Evolutionary conservation across 2,113 vertebrate species (phyloP), one percentile per base, ranked within the genome.

Genomic region (Petroica traversi): DNA sequence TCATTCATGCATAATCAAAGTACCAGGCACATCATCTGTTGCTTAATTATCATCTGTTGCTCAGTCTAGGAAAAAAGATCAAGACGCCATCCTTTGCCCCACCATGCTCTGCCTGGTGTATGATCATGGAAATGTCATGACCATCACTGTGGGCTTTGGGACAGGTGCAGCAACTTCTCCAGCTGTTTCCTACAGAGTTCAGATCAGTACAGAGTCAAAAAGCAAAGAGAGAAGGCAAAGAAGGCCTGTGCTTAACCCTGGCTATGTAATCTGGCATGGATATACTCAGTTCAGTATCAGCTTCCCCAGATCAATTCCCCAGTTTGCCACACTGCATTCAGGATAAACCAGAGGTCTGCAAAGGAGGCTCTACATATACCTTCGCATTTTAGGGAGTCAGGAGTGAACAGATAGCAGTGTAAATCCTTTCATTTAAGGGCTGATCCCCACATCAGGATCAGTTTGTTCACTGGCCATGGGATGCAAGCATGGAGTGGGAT

Each of bases 301-400:
- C 15, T 38, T 86, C 12, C 23, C 25, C 28, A 62, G 20, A 84
- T 11, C 18, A 57, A 29, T 45, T 76, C n/a, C 54, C 22, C 45
- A 26, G 0, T 48, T 45, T n/a, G 25, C 22, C 14, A 10, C 14
- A 9, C 18, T 17, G 14, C 5, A 1, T 43, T 75, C 12, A 19
- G 40, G 26, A 62, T 59, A 74, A 79, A 72, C 14, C 25, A 43
- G 23, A 58, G 54, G 23, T 31, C 55, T 74, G 11, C 54, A 83
- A 36, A 83, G 18, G 25, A 67, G 12, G 20, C 36, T 40, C 38
- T 72, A 12, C 12, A 41, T 14, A 45, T 4, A 59, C 9, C 9
- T 19, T 71, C 10, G 22, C 16, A 41, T 43, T 81, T 93, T 12
- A 41, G 17, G 36, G 48, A 52, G 28, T 2, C 1, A 2, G 54